These are phyloP conservation scores for Phataginus tricuspis DNA, from an alignment of 2,797 vertebrate species.

Conservation along the genomic window DNA sequence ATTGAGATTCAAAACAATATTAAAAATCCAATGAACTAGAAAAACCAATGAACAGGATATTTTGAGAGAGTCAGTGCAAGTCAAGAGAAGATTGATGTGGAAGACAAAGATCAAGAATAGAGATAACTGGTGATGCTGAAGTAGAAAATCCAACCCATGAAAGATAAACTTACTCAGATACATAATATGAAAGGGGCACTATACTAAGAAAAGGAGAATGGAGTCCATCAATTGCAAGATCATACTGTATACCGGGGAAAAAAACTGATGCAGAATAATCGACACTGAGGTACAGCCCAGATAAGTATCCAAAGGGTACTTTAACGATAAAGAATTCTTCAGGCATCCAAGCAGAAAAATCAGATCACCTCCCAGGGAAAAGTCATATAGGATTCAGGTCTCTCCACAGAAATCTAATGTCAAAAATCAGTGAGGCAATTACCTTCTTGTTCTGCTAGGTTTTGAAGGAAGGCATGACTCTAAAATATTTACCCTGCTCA, in stretches of 20 bases:
- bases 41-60: background rate
- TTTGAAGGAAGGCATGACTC: background rate
- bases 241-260: background rate
- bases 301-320: background rate
- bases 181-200: background rate
- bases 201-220: background rate
- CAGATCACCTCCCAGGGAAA: background rate
- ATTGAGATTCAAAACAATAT: background rate
- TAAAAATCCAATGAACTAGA: slow-evolving; percentile 34
- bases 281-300: background rate
- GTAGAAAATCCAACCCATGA: background rate
- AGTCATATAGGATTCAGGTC: background rate
- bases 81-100: background rate
- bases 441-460: background rate
- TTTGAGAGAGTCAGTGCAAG: background rate
- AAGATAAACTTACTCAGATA: background rate
- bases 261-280: background rate
- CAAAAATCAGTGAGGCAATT: background rate
- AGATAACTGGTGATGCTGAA: background rate
- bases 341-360: background rate
- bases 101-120: slow-evolving; percentile 21
- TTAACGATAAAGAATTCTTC: background rate
- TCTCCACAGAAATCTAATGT: background rate
- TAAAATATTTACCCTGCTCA: background rate
- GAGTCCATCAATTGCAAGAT: background rate